Evolutionary conservation across 2,113 vertebrate genomes (phyloP), one percentile per base, ranked within the genome.

Genomic region (Salminus brasiliensis): DNA sequence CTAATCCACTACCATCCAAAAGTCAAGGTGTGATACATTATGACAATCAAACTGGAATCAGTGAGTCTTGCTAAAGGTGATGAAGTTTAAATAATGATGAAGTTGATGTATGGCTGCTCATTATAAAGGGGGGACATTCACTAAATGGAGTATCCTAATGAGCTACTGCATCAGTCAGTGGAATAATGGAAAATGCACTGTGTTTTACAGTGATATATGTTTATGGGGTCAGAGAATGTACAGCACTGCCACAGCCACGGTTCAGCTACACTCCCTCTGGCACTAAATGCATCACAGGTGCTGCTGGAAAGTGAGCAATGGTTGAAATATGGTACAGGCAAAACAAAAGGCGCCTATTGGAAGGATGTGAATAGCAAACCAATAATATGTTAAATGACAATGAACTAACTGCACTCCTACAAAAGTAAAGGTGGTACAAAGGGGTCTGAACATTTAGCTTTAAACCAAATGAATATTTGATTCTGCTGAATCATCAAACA

Each of bases 31-130:
- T 39, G 65, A 67, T 67, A 23, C 41, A 67, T 39, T 39, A 67
- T 41, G 65, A 41, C 65, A n/a, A 43, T 27, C 8, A 49, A 62
- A 34, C 21, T 21, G n/a, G 29, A 76, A 18, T 53, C n/a, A 53
- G 43, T 27, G 41, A 75, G 32, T 36, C 21, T 3, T 76, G 52
- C 29, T 67, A 55, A 67, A 76, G 29, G 2, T 53, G 74, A 45
- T 69, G 39, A 67, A 32, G 47, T 53, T 53, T 76, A 53, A 41
- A 67, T 67, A 76, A 41, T 52, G 32, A 66, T 76, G 60, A 62
- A 29, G 72, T 49, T 65, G 73, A 76, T 65, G 30, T 53, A 49
- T 66, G 60, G 63, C 3, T 10, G 15, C 27, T 23, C 29, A 29
- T 32, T 32, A 63, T 57, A 65, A 45, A 12, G 11, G 15, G 15